Evolutionary conservation across 53 echinoderm and acorn worm species (phyloP).

Genomic region (Luidia sarsii): DNA sequence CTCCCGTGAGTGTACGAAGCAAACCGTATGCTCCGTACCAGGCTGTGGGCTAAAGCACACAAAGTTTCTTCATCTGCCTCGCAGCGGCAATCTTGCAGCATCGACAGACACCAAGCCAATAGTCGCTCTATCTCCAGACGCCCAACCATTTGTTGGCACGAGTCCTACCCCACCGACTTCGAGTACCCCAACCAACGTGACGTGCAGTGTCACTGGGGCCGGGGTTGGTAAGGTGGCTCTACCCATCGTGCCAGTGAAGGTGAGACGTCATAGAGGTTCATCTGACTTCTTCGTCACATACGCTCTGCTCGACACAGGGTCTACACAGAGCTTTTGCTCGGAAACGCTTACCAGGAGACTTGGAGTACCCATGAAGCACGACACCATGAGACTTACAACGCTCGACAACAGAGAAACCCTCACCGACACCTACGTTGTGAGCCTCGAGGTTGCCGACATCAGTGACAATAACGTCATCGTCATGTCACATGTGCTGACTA

Average conservation of each 20-base stretch:
- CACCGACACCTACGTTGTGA: constrained; percentile 1
- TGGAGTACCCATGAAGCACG: not conserved
- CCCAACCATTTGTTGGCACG: not conserved
- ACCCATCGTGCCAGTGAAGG: constrained; percentile 29
- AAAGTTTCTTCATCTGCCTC: too few relatives aligned
- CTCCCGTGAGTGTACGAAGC: too few relatives aligned
- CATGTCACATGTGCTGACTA: constrained; percentile 34
- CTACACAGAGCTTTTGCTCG: not conserved
- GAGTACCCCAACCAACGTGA: not conserved
- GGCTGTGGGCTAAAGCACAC: too few relatives aligned
- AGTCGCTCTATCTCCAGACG: not conserved
- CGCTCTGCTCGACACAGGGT: not conserved
- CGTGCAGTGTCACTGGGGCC: not conserved
- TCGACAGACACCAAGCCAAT: not conserved
- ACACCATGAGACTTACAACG: not conserved
- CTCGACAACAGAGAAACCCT: not conserved
- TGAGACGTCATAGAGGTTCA: not conserved
- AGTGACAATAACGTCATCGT: too few relatives aligned
- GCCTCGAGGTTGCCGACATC: not conserved
- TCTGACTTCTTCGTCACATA: constrained; percentile 1
- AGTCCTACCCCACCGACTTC: too few relatives aligned
- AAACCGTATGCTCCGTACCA: too few relatives aligned
- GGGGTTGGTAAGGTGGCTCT: not conserved
- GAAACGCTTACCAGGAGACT: not conserved
- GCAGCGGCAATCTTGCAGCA: too few relatives aligned